Conservation (phyloP, 2,113 vertebrate genomes). For the Pica pica region DNA sequence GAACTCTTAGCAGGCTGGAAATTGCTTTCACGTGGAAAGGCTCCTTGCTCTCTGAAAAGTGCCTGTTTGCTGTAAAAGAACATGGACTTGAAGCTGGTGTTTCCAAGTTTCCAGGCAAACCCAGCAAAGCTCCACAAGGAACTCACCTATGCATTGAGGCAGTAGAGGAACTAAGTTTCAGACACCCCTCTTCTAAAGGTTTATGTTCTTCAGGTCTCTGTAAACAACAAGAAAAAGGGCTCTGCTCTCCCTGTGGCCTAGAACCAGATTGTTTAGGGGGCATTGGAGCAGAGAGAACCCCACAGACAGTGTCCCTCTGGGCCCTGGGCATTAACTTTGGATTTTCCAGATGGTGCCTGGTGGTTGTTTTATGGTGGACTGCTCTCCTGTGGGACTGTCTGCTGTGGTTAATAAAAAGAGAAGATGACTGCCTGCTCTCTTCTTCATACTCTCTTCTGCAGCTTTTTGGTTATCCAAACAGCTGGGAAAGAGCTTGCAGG, state of each 20-base stretch:
- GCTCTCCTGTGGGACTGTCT: not conserved
- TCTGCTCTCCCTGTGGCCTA: not conserved
- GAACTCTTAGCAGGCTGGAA: not conserved
- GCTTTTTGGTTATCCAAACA: not conserved
- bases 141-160: not conserved
- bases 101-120: not conserved
- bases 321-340: not conserved
- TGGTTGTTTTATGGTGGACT: not conserved
- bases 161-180: not conserved
- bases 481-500: not conserved
- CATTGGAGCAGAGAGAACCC: not conserved
- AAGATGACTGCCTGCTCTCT: not conserved
- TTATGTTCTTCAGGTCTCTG: not conserved
- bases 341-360: not conserved
- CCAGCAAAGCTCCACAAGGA: not conserved
- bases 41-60: not conserved
- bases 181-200: not conserved
- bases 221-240: not conserved
- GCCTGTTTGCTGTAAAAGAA: not conserved
- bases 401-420: accelerated
- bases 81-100: not conserved
- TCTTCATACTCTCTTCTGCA: not conserved
- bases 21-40: not conserved
- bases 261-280: not conserved
- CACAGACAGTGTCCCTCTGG: not conserved